phyloP scores from a whole-genome alignment of 2,113 vertebrate species.

The Rhinolophus sinicus region DNA sequence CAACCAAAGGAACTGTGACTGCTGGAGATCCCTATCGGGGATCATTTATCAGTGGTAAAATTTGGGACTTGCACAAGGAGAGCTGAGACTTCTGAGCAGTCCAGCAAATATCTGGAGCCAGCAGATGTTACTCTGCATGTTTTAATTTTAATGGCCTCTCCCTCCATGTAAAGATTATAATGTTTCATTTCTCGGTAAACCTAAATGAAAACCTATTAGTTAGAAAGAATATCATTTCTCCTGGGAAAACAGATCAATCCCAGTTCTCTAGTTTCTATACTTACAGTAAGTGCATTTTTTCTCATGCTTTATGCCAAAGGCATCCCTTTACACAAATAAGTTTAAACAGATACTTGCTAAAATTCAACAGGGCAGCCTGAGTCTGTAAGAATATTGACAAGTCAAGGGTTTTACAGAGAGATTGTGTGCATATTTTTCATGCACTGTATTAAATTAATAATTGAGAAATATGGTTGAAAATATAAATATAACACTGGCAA shows the following conservation, averaged over 20 bases:
- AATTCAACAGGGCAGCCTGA: conserved; percentile 20
- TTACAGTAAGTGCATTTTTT: conserved; percentile 35
- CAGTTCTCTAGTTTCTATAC: conserved; percentile 61
- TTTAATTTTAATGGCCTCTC: conserved; percentile 51
- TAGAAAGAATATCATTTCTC: conserved; percentile 48
- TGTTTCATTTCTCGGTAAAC: conserved; percentile 61
- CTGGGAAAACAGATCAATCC: conserved; percentile 53
- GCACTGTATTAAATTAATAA: conserved; percentile 69
- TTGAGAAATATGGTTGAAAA: conserved; percentile 71
- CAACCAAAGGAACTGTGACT: not conserved
- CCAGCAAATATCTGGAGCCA: not conserved
- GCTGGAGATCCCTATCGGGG: not conserved
- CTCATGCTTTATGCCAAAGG: conserved; percentile 56
- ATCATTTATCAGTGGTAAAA: conserved; percentile 16
- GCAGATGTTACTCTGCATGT: conserved; percentile 4
- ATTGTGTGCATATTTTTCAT: conserved; percentile 73
- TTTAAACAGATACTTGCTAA: conserved; percentile 36
- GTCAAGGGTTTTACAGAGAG: conserved; percentile 68
- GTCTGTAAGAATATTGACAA: not conserved
- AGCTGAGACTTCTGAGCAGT: not conserved
- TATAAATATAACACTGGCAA: conserved; percentile 41
- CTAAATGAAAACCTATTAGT: conserved; percentile 51
- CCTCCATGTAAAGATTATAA: conserved; percentile 57
- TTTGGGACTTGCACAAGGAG: not conserved
- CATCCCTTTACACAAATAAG: conserved; percentile 27